These are phyloP conservation scores for Sakesphorus luctuosus DNA, from an alignment of 2,113 vertebrate genomes.

Conservation along the genomic window DNA sequence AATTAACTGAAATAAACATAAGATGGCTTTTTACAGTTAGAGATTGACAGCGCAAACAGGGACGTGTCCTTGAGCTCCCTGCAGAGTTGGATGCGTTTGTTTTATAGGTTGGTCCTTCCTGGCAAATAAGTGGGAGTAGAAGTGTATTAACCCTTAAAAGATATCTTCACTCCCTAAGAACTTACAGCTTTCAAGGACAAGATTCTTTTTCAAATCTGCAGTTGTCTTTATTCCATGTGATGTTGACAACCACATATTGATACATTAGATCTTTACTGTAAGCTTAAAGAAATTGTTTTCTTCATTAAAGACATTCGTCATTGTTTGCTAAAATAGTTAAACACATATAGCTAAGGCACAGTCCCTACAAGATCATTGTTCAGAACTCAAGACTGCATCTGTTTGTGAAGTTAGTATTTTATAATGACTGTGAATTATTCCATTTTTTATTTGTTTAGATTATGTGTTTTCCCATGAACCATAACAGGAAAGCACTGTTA, in stretches of 20 bases:
- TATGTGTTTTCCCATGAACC: background rate
- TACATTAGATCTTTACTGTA: background rate
- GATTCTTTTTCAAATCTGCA: background rate
- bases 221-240: background rate
- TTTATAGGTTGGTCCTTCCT: conserved; percentile 2
- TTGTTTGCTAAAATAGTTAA: background rate
- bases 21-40: background rate
- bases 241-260: background rate
- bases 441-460: background rate
- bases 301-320: background rate
- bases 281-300: background rate
- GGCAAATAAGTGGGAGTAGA: background rate
- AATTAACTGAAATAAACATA: background rate
- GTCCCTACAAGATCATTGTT: background rate
- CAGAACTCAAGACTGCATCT: background rate
- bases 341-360: background rate
- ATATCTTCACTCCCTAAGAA: background rate
- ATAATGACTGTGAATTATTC: background rate
- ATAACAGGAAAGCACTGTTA: background rate
- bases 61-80: background rate
- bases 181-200: background rate
- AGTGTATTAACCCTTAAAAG: background rate
- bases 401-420: background rate
- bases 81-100: background rate
- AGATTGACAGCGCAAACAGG: background rate